phyloP scores from a whole-genome alignment of 2,888 invertebrate genomes.

The Idaea straminata region DNA sequence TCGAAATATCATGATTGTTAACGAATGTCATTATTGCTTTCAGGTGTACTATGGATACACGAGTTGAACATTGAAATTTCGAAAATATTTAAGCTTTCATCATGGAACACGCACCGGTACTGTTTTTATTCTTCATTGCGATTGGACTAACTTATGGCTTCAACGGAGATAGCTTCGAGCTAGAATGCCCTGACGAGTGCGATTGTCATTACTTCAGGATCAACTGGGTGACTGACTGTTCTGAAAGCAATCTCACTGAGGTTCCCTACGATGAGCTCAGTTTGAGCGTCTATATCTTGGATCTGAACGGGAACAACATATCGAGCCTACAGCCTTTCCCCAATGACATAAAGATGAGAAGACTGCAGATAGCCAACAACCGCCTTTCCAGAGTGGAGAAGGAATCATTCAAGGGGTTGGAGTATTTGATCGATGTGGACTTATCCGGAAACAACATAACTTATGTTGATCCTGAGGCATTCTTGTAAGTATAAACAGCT shows the following conservation, averaged over 20 bases:
- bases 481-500: constrained; percentile 76
- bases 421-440: constrained; percentile 85
- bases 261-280: constrained; percentile 85
- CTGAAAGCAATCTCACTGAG: constrained; percentile 85
- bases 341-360: constrained; percentile 83
- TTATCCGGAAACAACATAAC: constrained; percentile 84
- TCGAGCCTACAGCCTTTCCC: constrained; percentile 82
- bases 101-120: constrained; percentile 50
- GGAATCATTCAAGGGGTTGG: constrained; percentile 82
- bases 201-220: constrained; percentile 88
- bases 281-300: constrained; percentile 84
- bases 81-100: constrained; percentile 18
- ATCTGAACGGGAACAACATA: constrained; percentile 85
- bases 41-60: constrained; percentile 44
- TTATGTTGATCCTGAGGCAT: constrained; percentile 83
- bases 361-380: constrained; percentile 85
- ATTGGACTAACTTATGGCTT: constrained; percentile 56
- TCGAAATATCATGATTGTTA: constrained; percentile 17
- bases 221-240: constrained; percentile 89
- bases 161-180: constrained; percentile 83
- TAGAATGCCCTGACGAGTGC: constrained; percentile 87
- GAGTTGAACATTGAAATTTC: constrained; percentile 25
- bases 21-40: constrained; percentile 26
- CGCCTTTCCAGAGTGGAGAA: constrained; percentile 79
- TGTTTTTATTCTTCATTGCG: constrained; percentile 50